Conservation (phyloP, 1,140 invertebrate genomes). For the Stegodyphus dumicola region DNA sequence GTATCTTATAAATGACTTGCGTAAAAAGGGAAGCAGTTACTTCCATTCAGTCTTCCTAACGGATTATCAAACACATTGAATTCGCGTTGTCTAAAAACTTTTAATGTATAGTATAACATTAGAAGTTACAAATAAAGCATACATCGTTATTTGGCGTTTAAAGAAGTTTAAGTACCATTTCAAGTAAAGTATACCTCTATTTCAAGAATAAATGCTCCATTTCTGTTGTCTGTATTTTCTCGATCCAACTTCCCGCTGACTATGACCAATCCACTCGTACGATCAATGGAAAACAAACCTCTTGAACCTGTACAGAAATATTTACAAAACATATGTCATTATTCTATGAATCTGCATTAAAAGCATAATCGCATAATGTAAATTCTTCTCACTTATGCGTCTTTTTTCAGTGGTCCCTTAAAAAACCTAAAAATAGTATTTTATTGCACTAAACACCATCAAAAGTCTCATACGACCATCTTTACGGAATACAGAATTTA, state of each 20-base stretch:
- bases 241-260: slow-evolving; percentile 82
- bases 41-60: no score
- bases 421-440: background rate
- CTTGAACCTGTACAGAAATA: slow-evolving; percentile 37
- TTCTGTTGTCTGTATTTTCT: slow-evolving; percentile 80
- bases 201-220: slow-evolving; percentile 87
- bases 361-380: background rate
- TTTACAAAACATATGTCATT: background rate
- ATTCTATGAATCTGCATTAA: background rate
- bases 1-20: no score
- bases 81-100: no score
- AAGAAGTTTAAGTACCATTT: no score
- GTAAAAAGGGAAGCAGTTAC: no score
- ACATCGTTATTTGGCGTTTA: no score
- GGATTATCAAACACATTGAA: no score
- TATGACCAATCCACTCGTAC: slow-evolving; percentile 81
- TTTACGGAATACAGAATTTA: no score
- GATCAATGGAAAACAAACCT: slow-evolving; percentile 80
- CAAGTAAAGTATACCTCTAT: slow-evolving; percentile 75
- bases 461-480: background rate
- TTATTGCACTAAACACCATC: background rate
- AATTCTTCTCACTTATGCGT: no score
- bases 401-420: no score
- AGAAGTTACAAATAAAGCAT: no score
- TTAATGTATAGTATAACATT: no score